These are phyloP conservation scores for Poecile montanus DNA, from an alignment of 2,797 vertebrate species.

Conservation along the genomic window DNA sequence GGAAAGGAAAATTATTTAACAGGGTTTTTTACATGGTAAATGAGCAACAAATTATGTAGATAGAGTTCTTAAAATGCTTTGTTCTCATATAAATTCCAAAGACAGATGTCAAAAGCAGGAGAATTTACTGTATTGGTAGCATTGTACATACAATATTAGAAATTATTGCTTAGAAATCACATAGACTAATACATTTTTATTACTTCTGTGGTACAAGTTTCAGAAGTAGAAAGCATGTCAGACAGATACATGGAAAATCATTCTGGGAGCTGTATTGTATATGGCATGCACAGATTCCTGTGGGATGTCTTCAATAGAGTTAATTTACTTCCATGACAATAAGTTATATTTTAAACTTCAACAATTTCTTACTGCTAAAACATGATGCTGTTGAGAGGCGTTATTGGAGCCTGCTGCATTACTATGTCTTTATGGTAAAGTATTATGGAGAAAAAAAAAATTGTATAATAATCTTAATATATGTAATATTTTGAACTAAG, in stretches of 20 bases:
- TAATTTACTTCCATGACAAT: neutral
- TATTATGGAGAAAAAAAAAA: neutral
- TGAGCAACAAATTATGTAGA: constrained; percentile 39
- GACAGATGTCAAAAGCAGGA: neutral
- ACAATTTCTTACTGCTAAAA: neutral
- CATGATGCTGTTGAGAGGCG: neutral
- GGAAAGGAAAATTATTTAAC: constrained; percentile 58
- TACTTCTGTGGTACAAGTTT: neutral
- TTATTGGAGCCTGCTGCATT: neutral
- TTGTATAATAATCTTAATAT: neutral
- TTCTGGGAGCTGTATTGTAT: neutral
- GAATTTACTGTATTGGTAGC: neutral
- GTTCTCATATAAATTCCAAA: constrained; percentile 34
- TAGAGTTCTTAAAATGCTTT: constrained; percentile 24
- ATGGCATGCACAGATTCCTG: neutral
- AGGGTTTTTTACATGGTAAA: neutral
- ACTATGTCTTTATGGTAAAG: neutral
- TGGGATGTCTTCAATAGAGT: neutral
- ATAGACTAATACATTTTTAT: neutral
- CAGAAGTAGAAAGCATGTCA: neutral
- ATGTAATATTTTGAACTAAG: neutral
- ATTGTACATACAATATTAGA: neutral
- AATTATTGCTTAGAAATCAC: neutral
- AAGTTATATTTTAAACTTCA: neutral
- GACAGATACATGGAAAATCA: neutral